Base-by-base conservation (phyloP, 37 sponge, comb jelly and placozoan genomes). In the Chondrosia reniformis region DNA sequence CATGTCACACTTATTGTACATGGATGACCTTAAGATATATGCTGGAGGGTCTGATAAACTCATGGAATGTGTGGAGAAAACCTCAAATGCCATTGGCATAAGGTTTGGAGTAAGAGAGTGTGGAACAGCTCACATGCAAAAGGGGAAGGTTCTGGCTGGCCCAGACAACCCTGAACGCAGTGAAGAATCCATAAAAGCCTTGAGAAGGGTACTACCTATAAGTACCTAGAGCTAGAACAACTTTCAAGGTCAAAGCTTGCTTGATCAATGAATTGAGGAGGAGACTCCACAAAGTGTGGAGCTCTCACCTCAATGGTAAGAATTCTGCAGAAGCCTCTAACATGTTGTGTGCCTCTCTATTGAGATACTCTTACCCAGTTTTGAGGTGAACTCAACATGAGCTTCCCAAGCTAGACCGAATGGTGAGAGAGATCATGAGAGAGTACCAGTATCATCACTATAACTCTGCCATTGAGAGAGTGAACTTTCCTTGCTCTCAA, bases 51-150 rank as follows among this genome's bases (percentile, higher is more conserved):
- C 21, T 2, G 24, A n/a, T 32, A 45, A 38, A 24, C 65, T 82
- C 42, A 33, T 2, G 4, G 24, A 56, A 3, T 31, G 52, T 3
- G 66, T 42, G 52, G 76, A 82, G 8, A 33, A 49, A 17, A 39
- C 46, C 0, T 46, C 83, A 21, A 15, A 41, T 6, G 75, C 82
- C 38, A 17, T 82, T 9, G 82, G 82, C 24, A 82, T 82, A 75
- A 30, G 24, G 45, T 12, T 82, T 46, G 82, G 75, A 5, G 49
- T 82, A 0, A 55, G 22, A 13, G 74, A 74, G 33, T 82, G 82
- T 58, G 82, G 39, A 43, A 44, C 55, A 22, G 81, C 71, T 0
- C 81, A 80, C 34, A 4, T 43, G 3, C 27, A 8, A 1, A 55
- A 34, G 8, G 81, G 81, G 40, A 71, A 55, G 32, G 9, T 36